Percentiles rank a stretch among this genome's conserved stretches.
These are phyloP conservation scores for Agrochola litura DNA, from an alignment of 2,888 invertebrate genomes.

Conservation along the genomic window DNA sequence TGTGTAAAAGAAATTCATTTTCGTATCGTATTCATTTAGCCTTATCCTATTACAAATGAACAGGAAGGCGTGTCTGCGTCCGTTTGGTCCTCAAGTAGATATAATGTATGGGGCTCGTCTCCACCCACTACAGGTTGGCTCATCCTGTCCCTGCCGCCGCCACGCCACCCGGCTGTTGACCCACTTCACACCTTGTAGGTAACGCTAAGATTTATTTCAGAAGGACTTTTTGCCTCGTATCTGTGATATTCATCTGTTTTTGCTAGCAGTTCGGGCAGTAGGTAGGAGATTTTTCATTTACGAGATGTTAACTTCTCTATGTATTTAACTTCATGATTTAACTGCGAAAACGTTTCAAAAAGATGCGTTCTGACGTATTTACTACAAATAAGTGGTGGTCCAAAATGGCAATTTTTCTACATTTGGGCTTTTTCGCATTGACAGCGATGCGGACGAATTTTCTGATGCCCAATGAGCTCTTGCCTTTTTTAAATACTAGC, in stretches of 20 bases:
- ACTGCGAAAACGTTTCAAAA: neutral
- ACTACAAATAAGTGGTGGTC: too few relatives aligned
- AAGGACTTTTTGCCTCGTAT: neutral
- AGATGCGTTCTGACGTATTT: neutral
- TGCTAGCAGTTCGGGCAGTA: neutral
- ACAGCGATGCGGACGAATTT: too few relatives aligned
- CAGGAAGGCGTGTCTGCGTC: too few relatives aligned
- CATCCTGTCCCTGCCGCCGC: neutral
- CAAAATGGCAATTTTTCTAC: too few relatives aligned
- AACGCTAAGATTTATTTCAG: conserved; percentile 24
- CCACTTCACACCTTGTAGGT: conserved; percentile 29
- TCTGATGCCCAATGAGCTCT: too few relatives aligned
- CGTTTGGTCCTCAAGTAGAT: neutral
- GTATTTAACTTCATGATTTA: neutral
- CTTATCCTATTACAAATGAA: neutral
- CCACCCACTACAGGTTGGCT: neutral
- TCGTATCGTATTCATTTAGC: neutral
- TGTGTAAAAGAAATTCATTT: neutral
- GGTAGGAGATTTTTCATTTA: neutral
- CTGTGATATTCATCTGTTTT: conserved; percentile 14
- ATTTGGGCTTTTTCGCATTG: too few relatives aligned
- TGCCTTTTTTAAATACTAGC: too few relatives aligned
- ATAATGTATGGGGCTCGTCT: neutral
- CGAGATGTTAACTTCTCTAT: neutral
- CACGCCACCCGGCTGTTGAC: neutral